Percentiles rank a stretch among this genome's conserved stretches.
These are phyloP conservation scores for Myopa testacea DNA, from an alignment of 2,888 invertebrate genomes.

Conservation along the genomic window DNA sequence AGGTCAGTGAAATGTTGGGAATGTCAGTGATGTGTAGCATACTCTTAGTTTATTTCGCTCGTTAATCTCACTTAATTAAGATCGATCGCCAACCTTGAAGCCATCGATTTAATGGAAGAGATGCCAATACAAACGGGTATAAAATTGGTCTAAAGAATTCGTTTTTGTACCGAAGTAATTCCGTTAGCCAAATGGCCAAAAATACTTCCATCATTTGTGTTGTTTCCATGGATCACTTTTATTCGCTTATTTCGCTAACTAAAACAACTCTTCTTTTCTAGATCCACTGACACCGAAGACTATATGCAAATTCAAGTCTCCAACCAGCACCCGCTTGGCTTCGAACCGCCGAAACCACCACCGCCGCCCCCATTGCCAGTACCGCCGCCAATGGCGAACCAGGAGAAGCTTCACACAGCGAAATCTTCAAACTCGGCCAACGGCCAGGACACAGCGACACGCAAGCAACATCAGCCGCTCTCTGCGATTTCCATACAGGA, in stretches of 20 bases:
- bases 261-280: slow-evolving; percentile 42
- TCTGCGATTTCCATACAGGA: slow-evolving; percentile 90
- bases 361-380: slow-evolving; percentile 72
- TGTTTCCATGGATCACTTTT: background rate
- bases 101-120: too few species aligned
- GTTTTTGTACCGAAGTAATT: too few species aligned
- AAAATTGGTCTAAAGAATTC: too few species aligned
- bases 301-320: slow-evolving; percentile 73
- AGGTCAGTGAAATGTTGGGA: slow-evolving; percentile 52
- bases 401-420: slow-evolving; percentile 50
- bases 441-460: slow-evolving; percentile 67
- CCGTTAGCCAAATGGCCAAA: too few species aligned
- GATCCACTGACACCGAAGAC: slow-evolving; percentile 68
- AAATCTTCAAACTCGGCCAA: slow-evolving; percentile 55
- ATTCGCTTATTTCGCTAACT: background rate
- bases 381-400: slow-evolving; percentile 58
- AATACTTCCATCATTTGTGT: background rate
- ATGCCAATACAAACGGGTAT: too few species aligned
- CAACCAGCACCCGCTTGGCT: slow-evolving; percentile 59
- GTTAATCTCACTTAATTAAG: too few species aligned
- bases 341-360: slow-evolving; percentile 66
- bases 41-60: too few species aligned
- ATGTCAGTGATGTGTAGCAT: background rate
- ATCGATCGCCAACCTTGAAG: too few species aligned
- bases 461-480: slow-evolving; percentile 79